Evolutionary conservation across 2,113 vertebrate genomes (phyloP).

Genomic region (Bambusicola thoracicus): DNA sequence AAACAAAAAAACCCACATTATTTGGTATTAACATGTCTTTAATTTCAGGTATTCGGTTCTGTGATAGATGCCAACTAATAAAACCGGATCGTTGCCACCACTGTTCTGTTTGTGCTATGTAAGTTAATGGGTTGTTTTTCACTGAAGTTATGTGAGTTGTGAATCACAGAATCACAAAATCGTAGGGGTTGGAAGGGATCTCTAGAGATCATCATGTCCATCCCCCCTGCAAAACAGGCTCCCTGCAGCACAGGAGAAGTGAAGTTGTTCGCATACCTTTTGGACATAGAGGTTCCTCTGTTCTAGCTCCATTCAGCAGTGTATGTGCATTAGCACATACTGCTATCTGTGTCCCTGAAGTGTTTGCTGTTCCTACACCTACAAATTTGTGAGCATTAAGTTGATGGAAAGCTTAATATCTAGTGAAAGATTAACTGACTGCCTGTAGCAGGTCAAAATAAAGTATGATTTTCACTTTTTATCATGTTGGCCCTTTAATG

Average conservation of each 20-base stretch:
- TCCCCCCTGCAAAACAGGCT: too few relatives aligned
- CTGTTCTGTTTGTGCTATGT: constrained; percentile 96
- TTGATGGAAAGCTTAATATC: neutral
- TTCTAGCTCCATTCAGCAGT: neutral
- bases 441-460: neutral
- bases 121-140: constrained; percentile 74
- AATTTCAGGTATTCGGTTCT: constrained; percentile 92
- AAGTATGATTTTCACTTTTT: neutral
- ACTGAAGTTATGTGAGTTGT: too few relatives aligned
- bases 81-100: constrained; percentile 99
- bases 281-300: neutral
- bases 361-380: neutral
- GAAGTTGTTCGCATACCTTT: neutral
- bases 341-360: neutral
- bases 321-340: neutral
- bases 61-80: constrained; percentile 95
- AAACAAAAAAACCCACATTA: neutral
- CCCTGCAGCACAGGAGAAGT: too few relatives aligned
- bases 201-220: too few relatives aligned
- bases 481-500: neutral
- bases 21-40: constrained; percentile 1
- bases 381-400: rapidly evolving
- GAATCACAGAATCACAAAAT: too few relatives aligned
- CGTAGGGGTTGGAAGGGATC: too few relatives aligned
- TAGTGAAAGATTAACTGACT: neutral